Evolutionary conservation across 2,888 invertebrate species (phyloP), one percentile per base, ranked within the genome.

Genomic region (Clitarchus hookeri): DNA sequence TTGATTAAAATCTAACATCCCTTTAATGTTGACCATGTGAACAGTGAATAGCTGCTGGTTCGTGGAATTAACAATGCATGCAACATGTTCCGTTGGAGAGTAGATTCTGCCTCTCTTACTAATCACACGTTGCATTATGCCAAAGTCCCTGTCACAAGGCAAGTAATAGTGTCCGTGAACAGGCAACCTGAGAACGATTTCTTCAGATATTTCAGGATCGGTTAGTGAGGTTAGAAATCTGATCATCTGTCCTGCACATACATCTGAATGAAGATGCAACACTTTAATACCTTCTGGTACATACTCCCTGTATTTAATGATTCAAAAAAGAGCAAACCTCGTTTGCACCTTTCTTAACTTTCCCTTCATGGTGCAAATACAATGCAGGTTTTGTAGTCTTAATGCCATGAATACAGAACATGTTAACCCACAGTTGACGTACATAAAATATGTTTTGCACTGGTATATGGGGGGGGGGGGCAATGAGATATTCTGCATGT

Each of bases 41-140:
- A 80, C 27, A 6, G 80, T 80, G 80, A 80, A 26, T 80, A 80
- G 27, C 36, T 80, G 1, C 16, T 26, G 80, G 26, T 80, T n/a
- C n/a, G n/a, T n/a, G n/a, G n/a, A n/a, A n/a, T n/a, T n/a, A n/a
- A n/a, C n/a, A n/a, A n/a, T n/a, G n/a, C 25, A 26, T 80, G 80
- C 80, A 27, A 80, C 80, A 80, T 80, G 25, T 80, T 80, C 80
- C 80, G 25, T 80, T 80, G 27, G 80, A 80, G 80, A 25, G 80
- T 80, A 80, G 26, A 80, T 80, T 80, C 80, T 80, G 80, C 23
- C 80, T 80, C 80, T 80, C 80, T 80, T 80, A 80, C 26, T 25
- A 80, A 80, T 80, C 80, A 80, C 80, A 44, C 80, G 80, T 80
- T 80, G 0, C 80, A 80, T 80, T 26, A 26, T 26, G n/a, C n/a